phyloP scores from a whole-genome alignment of 2,888 invertebrate species.

The Chrysina gloriosa region DNA sequence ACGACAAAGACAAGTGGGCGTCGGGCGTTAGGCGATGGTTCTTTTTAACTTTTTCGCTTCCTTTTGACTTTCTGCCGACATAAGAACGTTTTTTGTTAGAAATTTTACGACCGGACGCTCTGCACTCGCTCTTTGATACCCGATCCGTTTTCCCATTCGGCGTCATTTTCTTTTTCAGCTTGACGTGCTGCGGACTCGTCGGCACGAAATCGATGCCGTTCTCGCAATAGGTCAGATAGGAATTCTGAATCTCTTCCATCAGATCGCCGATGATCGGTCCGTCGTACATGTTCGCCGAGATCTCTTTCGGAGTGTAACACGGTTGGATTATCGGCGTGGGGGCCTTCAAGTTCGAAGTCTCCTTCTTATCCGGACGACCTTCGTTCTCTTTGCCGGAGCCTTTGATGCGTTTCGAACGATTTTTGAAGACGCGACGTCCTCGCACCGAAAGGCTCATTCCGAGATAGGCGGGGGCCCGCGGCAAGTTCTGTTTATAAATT shows the following conservation, averaged over 20 bases:
- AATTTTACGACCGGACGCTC: conserved; percentile 46
- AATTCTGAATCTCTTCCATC: conserved; percentile 74
- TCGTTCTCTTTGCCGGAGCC: conserved; percentile 49
- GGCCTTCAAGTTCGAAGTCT: conserved; percentile 64
- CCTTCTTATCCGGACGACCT: conserved; percentile 54
- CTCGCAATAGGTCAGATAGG: conserved; percentile 58
- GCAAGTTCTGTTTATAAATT: conserved; percentile 81
- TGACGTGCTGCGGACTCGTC: conserved; percentile 44
- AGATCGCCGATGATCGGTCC: conserved; percentile 78
- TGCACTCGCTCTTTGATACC: conserved; percentile 55
- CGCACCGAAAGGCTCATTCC: conserved; percentile 78
- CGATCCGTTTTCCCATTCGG: conserved; percentile 52
- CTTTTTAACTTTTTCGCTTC: conserved; percentile 44
- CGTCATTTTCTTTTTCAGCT: conserved; percentile 43
- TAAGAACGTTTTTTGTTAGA: conserved; percentile 56
- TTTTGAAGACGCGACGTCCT: conserved; percentile 72
- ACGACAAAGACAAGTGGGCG: not conserved
- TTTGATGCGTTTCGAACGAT: conserved; percentile 52
- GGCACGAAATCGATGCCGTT: conserved; percentile 52
- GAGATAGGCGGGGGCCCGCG: conserved; percentile 83
- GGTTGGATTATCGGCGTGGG: conserved; percentile 57
- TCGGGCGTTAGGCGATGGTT: no score
- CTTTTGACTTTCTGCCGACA: conserved; percentile 57
- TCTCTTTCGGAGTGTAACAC: conserved; percentile 37
- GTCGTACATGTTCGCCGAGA: conserved; percentile 66